These are phyloP conservation scores for Elgaria multicarinata DNA, from an alignment of 2,113 vertebrate species.

Conservation along the genomic window DNA sequence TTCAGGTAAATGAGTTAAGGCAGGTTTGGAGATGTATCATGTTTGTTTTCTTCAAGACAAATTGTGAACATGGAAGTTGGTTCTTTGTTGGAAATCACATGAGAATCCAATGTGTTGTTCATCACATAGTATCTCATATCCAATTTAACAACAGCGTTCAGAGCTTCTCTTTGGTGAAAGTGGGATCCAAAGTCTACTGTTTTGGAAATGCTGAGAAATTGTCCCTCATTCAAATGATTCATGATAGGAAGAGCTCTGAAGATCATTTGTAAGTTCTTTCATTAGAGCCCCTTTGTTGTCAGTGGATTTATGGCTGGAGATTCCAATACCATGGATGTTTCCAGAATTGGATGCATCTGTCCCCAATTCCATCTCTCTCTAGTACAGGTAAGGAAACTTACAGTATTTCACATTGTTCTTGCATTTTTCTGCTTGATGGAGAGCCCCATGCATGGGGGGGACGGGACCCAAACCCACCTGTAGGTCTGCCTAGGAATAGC, in stretches of 20 bases:
- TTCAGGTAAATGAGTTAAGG: background rate
- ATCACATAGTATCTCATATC: background rate
- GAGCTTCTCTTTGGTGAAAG: background rate
- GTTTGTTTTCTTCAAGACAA: background rate
- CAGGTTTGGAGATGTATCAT: background rate
- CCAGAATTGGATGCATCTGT: background rate
- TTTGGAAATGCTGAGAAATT: background rate
- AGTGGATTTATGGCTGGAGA: background rate
- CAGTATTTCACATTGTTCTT: background rate
- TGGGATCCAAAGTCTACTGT: background rate
- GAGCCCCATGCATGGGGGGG: background rate
- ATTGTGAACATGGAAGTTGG: background rate
- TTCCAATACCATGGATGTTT: background rate
- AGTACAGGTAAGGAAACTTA: background rate
- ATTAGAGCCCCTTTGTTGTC: background rate
- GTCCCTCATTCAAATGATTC: background rate
- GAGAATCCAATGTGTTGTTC: background rate
- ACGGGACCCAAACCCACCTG: background rate
- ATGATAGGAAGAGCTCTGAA: background rate
- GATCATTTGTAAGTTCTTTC: background rate
- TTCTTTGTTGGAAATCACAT: background rate
- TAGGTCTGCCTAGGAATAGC: too few species aligned
- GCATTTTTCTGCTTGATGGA: background rate
- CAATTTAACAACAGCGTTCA: background rate
- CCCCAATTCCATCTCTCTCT: background rate